Percentiles rank a stretch among this genome's conserved stretches.
These are phyloP conservation scores for Chesias legatella DNA, from an alignment of 2,888 invertebrate species.

Conservation along the genomic window DNA sequence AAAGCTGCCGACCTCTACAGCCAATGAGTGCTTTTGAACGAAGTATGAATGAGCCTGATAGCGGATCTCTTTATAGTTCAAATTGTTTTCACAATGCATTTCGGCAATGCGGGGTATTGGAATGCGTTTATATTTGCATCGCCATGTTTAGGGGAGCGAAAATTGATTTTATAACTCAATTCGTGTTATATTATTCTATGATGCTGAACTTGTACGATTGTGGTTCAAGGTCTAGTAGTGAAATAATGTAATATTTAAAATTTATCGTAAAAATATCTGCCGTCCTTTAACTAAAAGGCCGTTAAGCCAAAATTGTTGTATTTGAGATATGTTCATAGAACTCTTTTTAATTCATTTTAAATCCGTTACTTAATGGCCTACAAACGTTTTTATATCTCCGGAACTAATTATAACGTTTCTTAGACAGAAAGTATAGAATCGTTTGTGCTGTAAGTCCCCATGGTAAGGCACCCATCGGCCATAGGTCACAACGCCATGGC, in stretches of 20 bases:
- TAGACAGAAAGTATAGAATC: too few species aligned
- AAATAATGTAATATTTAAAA: too few species aligned
- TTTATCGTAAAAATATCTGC: too few species aligned
- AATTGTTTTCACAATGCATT: slow-evolving; percentile 53
- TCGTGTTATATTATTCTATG: not conserved
- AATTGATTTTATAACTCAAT: slow-evolving; percentile 7
- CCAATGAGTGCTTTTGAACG: slow-evolving; percentile 65
- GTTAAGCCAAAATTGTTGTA: too few species aligned
- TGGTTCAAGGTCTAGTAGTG: too few species aligned
- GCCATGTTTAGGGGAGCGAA: slow-evolving; percentile 9
- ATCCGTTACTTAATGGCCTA: too few species aligned
- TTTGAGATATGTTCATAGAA: too few species aligned
- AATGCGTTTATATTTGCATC: slow-evolving; percentile 37
- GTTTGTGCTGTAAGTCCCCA: too few species aligned
- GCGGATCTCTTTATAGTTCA: slow-evolving; percentile 73
- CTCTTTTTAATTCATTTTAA: too few species aligned
- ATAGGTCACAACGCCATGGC: slow-evolving; percentile 25
- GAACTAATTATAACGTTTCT: too few species aligned
- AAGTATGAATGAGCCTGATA: slow-evolving; percentile 62
- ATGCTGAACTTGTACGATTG: not conserved
- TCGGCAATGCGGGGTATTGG: slow-evolving; percentile 63
- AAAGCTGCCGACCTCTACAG: slow-evolving; percentile 55
- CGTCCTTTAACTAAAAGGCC: too few species aligned
- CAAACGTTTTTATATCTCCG: too few species aligned
- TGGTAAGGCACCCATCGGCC: slow-evolving; percentile 1